Percentiles rank a stretch among this genome's conserved stretches.
Conservation (phyloP, 2,888 invertebrate genomes). For the Geotrupes spiniger region DNA sequence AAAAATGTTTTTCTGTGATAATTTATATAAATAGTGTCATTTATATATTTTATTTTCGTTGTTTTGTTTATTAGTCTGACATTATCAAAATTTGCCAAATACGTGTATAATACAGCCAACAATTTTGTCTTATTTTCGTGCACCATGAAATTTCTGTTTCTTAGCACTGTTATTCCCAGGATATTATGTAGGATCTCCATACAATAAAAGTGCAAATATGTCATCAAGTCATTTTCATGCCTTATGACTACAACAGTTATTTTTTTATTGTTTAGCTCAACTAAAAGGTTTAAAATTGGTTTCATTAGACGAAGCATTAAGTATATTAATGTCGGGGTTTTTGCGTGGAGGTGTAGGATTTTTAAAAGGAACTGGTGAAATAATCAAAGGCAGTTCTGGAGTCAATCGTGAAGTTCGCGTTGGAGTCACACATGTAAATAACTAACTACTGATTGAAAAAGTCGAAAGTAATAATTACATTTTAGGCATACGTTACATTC, state of each 20-base stretch:
- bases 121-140: too few species aligned
- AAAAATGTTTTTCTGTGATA: too few species aligned
- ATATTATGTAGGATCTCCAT: too few species aligned
- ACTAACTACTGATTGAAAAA: not conserved
- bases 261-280: constrained; percentile 47
- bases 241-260: not conserved
- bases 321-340: constrained; percentile 90
- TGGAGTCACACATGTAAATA: constrained; percentile 91
- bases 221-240: too few species aligned
- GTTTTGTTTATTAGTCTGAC: too few species aligned
- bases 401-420: constrained; percentile 95
- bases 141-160: too few species aligned
- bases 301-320: constrained; percentile 87
- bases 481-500: constrained; percentile 91
- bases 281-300: constrained; percentile 65
- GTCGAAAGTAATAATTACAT: not conserved
- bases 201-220: too few species aligned
- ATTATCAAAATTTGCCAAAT: too few species aligned
- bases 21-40: too few species aligned
- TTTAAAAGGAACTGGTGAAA: constrained; percentile 89
- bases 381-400: constrained; percentile 91
- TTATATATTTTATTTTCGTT: too few species aligned
- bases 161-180: too few species aligned
- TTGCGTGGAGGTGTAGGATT: constrained; percentile 91
- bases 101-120: too few species aligned